Evolutionary conservation across 2,113 vertebrate species (phyloP), one percentile per base, ranked within the genome.

Genomic region (Callipepla californica): DNA sequence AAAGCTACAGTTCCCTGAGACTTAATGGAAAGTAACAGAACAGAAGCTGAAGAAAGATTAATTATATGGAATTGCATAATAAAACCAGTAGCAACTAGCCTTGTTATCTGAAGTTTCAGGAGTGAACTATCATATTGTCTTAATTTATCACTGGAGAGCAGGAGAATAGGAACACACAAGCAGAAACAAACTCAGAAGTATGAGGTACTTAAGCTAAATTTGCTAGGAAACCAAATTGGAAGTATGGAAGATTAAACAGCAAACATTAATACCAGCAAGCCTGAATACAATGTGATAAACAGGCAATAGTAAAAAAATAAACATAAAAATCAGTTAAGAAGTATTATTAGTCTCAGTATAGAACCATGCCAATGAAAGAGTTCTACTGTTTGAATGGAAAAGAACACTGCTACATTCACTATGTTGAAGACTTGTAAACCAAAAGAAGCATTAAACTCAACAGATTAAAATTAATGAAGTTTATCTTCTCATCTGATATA

Each of bases 261-360:
- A 55, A 11, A 30, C 42, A 77, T 51, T 50, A 87, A 17, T 7
- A 67, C n/a, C 2, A 18, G 9, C 23, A 89, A 87, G 65, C 22
- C 34, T 79, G 53, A 22, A 81, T 75, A 9, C 18, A 45, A 72
- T 36, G 18, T 44, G 13, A 81, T 79, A 30, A 72, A 55, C 6
- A 25, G 28, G 9, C 36, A 79, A 66, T 5, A 36, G 22, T 84
- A 72, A 38, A 2, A 58, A 40, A 21, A 57, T 40, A 40, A 40
- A 40, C 11, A 19, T 12, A 20, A 30, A 0, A 0, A 6, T 1
- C 40, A 77, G 9, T 7, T 59, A 74, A 87, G 87, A 40, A 1
- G 0, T 32, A 47, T 44, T 36, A 26, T 4, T 32, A 15, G 7
- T 57, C 55, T 32, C 2, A 57, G 34, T 11, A 57, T 3, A 57